Evolutionary conservation across 2,113 vertebrate genomes (phyloP), one percentile per base, ranked within the genome.

Genomic region (Tragulus kanchil): DNA sequence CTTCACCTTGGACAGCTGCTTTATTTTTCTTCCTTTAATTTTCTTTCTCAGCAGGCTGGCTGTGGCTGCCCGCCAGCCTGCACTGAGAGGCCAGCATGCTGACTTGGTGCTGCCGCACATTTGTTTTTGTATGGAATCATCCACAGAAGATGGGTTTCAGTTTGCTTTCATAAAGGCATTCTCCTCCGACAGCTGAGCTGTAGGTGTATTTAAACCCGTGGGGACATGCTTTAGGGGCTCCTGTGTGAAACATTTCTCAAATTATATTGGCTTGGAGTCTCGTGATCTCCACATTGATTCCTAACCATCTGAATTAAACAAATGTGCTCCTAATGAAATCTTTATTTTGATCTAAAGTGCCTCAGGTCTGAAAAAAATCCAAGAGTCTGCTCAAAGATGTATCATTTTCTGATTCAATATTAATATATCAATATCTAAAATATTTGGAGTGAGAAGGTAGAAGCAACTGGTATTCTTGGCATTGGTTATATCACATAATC

Each of bases 1-100:
- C 84, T 93, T 85, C 87, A 85, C 64, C 82, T 95, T 28, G 54
- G n/a, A 54, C 75, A 61, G 54, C 59, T 93, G 92, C 92, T 89
- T 89, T 62, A 19, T 82, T 92, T 83, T 78, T 69, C 62, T 61
- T 54, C 8, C 85, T 88, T 94, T 92, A 83, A 93, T 95, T 90
- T 96, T 94, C 87, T 90, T 65, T 96, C 96, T 93, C 95, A 92
- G 95, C 95, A 97, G 90, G 94, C 65, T 94, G 77, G 67, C 11
- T 31, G 62, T 94, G 97, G 97, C 96, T 77, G 82, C 92, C 93
- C 1, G 54, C 97, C 97, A 94, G 90, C 86, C 89, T 23, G 36
- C 48, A 21, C 23, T 26, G 52, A 45, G 93, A 94, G 59, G 13
- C 45, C 92, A 12, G 58, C 16, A 0, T n/a, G 86, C 94, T 90